Evolutionary conservation across 2,888 invertebrate genomes (phyloP).

Genomic region (Tromatobia lineatoria): DNA sequence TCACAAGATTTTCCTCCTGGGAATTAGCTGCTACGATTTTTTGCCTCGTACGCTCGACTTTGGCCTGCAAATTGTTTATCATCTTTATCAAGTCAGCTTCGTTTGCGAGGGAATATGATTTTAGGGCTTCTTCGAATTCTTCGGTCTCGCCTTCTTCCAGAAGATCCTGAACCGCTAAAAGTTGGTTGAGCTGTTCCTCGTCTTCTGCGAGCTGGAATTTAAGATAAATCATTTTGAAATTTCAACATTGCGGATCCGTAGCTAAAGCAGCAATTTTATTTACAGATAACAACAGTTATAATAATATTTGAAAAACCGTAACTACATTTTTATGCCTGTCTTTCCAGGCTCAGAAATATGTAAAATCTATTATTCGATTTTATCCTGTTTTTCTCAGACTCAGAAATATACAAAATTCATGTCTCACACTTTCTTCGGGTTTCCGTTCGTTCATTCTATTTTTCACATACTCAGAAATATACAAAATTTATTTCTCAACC

Average conservation of each 20-base stretch:
- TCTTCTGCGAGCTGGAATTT: conserved; percentile 91
- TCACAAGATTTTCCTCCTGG: conserved; percentile 88
- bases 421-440: no score
- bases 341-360: neutral
- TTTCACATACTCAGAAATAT: no score
- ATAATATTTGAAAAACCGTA: neutral
- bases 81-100: conserved; percentile 93
- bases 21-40: conserved; percentile 91
- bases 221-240: conserved; percentile 51
- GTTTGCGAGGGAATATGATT: conserved; percentile 91
- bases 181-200: conserved; percentile 93
- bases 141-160: conserved; percentile 92
- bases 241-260: neutral
- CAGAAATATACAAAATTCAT: neutral
- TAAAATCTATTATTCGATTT: no score
- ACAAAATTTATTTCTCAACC: no score
- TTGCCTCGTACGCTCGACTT: conserved; percentile 92
- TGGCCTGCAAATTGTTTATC: conserved; percentile 89
- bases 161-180: conserved; percentile 91
- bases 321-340: neutral
- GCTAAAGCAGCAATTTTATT: no score
- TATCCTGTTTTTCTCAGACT: no score
- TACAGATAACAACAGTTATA: no score
- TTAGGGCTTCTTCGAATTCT: conserved; percentile 91
- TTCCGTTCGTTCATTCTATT: no score